Percentiles rank a stretch among this genome's conserved stretches.
Evolutionary conservation across 2,797 vertebrate species (phyloP).

Genomic region (Anguilla marmorata): DNA sequence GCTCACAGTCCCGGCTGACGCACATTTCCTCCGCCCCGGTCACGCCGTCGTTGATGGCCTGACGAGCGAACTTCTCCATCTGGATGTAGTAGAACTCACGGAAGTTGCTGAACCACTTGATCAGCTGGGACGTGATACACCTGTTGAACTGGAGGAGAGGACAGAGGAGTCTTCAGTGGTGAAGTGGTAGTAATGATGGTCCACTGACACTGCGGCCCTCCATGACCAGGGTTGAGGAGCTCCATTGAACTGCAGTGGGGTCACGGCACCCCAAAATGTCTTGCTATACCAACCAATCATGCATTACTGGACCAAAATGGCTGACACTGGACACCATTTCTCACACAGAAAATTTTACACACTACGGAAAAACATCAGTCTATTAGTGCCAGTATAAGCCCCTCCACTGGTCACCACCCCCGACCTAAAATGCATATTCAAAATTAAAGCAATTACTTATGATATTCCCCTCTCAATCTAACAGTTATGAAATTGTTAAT

Average conservation of each 20-base stretch:
- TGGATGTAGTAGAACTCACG: slow-evolving; percentile 99
- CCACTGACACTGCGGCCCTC: neutral
- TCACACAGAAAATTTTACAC: neutral
- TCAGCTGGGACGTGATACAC: slow-evolving; percentile 99
- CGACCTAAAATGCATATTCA: neutral
- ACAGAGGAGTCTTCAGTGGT: neutral
- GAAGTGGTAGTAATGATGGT: slow-evolving; percentile 20
- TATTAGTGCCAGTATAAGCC: neutral
- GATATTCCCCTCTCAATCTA: neutral
- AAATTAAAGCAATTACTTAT: neutral
- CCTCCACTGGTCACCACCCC: neutral
- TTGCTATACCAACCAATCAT: neutral
- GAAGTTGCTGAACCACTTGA: slow-evolving; percentile 99
- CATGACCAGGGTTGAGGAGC: neutral
- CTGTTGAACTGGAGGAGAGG: slow-evolving; percentile 87
- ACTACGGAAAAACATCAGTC: neutral
- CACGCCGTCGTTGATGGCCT: slow-evolving; percentile 95
- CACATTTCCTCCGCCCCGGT: slow-evolving; percentile 89
- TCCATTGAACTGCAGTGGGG: neutral
- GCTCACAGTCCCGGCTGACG: slow-evolving; percentile 96
- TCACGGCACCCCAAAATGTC: neutral
- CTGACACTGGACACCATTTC: neutral
- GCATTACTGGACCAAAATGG: neutral
- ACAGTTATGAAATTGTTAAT: neutral
- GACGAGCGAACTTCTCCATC: slow-evolving; percentile 98